phyloP scores from a whole-genome alignment of 2,888 invertebrate genomes.

The Leucophenga maculata region DNA sequence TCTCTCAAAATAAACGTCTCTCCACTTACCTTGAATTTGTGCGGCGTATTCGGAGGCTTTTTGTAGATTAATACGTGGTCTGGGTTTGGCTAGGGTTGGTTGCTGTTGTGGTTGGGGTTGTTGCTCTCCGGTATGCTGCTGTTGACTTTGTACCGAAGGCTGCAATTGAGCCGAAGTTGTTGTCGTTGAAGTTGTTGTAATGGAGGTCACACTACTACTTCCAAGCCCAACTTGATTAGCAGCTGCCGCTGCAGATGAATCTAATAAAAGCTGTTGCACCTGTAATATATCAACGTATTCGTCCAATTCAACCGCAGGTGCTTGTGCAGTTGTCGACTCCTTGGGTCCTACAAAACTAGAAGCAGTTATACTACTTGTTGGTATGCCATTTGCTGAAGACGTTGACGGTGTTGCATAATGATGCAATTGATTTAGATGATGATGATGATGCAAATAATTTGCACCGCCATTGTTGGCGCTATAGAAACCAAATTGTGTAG shows the following conservation, averaged over 20 bases:
- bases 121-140: slow-evolving; percentile 48
- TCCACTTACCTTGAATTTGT: slow-evolving; percentile 69
- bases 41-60: slow-evolving; percentile 72
- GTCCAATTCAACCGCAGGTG: slow-evolving; percentile 72
- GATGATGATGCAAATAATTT: slow-evolving; percentile 37
- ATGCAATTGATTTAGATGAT: slow-evolving; percentile 8
- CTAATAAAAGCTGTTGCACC: slow-evolving; percentile 83
- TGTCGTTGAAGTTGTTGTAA: neutral
- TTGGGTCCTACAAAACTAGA: slow-evolving; percentile 25
- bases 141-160: slow-evolving; percentile 57
- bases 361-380: slow-evolving; percentile 9
- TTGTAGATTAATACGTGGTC: slow-evolving; percentile 71
- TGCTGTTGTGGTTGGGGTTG: slow-evolving; percentile 29
- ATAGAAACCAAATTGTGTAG: slow-evolving; percentile 45
- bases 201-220: slow-evolving; percentile 7
- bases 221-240: slow-evolving; percentile 31
- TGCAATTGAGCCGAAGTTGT: slow-evolving; percentile 26
- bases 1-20: no score
- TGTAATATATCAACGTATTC: slow-evolving; percentile 90
- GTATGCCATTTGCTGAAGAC: neutral
- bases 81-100: slow-evolving; percentile 57
- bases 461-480: slow-evolving; percentile 31
- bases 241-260: slow-evolving; percentile 67
- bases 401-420: slow-evolving; percentile 23
- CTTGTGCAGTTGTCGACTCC: neutral